These are phyloP conservation scores for Denticeps clupeoides DNA, from an alignment of 2,797 vertebrate species.

Conservation along the genomic window DNA sequence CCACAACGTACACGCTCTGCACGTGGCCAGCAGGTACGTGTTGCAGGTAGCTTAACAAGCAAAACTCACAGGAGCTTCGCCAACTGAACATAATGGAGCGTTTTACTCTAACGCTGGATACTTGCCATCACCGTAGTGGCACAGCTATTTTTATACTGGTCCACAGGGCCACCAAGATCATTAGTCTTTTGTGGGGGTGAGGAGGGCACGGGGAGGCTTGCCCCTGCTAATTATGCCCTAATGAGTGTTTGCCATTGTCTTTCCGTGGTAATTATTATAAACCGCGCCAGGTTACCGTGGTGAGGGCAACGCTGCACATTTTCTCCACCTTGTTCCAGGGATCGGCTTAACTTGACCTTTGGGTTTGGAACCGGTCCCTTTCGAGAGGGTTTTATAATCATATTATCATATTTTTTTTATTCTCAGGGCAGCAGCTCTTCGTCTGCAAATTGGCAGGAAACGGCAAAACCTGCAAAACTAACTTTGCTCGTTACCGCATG, in stretches of 20 bases:
- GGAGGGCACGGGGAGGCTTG: conserved; percentile 17
- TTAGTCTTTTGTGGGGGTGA: conserved; percentile 26
- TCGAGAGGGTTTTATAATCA: conserved; percentile 15
- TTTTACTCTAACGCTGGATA: background rate
- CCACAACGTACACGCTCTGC: too few relatives aligned
- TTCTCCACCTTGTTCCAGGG: background rate
- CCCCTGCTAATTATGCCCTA: conserved; percentile 24
- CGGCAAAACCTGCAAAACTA: too few relatives aligned
- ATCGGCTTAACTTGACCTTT: background rate
- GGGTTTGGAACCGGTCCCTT: conserved; percentile 18
- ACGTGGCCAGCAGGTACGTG: too few relatives aligned
- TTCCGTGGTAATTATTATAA: conserved; percentile 27
- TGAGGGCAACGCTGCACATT: conserved; percentile 11
- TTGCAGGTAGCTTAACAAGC: background rate
- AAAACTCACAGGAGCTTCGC: too few relatives aligned
- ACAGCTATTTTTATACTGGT: conserved; percentile 9
- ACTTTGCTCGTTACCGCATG: too few relatives aligned
- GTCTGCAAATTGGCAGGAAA: too few relatives aligned
- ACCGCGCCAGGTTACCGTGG: conserved; percentile 34
- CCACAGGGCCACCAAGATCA: conserved; percentile 37
- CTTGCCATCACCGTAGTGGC: background rate
- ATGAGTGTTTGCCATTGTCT: conserved; percentile 22
- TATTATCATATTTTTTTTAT: conserved; percentile 22
- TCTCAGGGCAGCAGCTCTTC: too few relatives aligned
- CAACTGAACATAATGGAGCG: too few relatives aligned